These are phyloP conservation scores for Gavialis gangeticus DNA, from an alignment of 2,113 vertebrate species.

Conservation along the genomic window DNA sequence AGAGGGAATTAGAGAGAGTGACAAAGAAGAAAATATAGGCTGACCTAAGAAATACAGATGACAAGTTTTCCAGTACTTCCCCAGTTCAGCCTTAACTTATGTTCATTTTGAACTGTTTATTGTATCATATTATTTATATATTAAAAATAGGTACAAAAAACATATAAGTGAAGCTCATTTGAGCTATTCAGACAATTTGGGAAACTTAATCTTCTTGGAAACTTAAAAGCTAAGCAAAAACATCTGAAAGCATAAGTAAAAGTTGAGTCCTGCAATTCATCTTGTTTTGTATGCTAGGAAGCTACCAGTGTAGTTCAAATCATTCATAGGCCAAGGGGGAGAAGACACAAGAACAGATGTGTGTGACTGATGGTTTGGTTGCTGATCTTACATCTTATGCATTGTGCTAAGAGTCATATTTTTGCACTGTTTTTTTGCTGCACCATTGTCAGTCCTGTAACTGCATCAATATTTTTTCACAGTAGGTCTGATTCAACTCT, in stretches of 20 bases:
- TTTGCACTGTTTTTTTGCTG: background rate
- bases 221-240: background rate
- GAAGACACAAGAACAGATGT: background rate
- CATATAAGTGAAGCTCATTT: background rate
- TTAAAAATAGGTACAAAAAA: constrained; percentile 1
- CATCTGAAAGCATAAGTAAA: background rate
- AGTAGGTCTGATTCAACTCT: background rate
- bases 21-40: constrained; percentile 28
- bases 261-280: background rate
- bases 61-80: constrained; percentile 49
- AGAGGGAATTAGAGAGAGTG: constrained; percentile 64
- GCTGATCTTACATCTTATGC: background rate
- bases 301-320: background rate
- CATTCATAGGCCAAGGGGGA: background rate
- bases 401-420: background rate
- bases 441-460: background rate
- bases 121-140: constrained; percentile 46
- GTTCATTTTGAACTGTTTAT: constrained; percentile 33
- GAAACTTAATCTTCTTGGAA: constrained; percentile 2
- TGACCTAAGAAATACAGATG: constrained; percentile 49
- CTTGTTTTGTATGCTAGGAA: background rate
- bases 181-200: constrained; percentile 28
- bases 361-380: background rate
- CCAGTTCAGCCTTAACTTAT: constrained; percentile 20
- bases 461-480: background rate